phyloP scores from a whole-genome alignment of 2,113 vertebrate species.

The Microtus pennsylvanicus region DNA sequence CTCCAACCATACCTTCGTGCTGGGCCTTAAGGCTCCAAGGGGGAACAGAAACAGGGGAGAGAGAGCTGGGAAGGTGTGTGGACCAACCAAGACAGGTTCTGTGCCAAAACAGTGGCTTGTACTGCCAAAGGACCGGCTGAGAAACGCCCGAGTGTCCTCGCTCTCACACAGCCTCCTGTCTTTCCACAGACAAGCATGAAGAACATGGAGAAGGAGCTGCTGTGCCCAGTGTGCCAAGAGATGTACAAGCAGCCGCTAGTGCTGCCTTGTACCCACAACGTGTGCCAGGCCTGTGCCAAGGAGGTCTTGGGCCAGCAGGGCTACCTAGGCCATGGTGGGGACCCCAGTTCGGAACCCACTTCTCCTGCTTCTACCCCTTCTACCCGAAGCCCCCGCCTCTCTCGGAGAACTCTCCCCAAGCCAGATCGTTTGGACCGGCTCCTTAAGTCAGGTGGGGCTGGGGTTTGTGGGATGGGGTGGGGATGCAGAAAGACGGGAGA shows the following conservation, averaged over 20 bases:
- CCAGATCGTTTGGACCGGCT: constrained; percentile 94
- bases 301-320: constrained; percentile 96
- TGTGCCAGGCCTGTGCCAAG: constrained; percentile 95
- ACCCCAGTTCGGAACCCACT: constrained; percentile 93
- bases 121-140: neutral
- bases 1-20: neutral
- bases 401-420: constrained; percentile 90
- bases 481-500: neutral
- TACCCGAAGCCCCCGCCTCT: constrained; percentile 93
- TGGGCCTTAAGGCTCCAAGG: neutral
- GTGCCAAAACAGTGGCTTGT: too few species aligned
- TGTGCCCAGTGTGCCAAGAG: constrained; percentile 96
- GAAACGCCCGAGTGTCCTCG: neutral
- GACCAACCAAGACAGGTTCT: neutral
- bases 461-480: accelerated
- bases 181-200: constrained; percentile 95
- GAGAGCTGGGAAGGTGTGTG: neutral
- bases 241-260: constrained; percentile 97
- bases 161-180: constrained; percentile 60
- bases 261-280: constrained; percentile 95
- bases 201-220: constrained; percentile 96
- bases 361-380: constrained; percentile 94
- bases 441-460: constrained; percentile 91
- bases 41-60: neutral
- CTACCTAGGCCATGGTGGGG: constrained; percentile 88